phyloP scores from a whole-genome alignment of 2,113 vertebrate species.

The Lycaon pictus region DNA sequence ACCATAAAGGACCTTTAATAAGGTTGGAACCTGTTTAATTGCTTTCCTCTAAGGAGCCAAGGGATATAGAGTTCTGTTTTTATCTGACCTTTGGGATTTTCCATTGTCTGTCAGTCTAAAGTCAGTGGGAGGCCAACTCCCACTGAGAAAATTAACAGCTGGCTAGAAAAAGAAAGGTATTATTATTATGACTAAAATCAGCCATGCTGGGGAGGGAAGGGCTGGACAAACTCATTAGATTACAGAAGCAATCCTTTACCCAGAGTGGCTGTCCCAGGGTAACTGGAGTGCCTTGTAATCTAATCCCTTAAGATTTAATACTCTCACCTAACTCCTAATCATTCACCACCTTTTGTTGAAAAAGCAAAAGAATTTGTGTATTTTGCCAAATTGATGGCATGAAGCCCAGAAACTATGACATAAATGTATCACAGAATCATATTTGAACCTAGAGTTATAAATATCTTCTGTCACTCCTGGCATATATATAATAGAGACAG shows the following conservation, averaged over 20 bases:
- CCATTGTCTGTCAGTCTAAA: slow-evolving; percentile 72
- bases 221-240: slow-evolving; percentile 42
- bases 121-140: slow-evolving; percentile 51
- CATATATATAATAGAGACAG: slow-evolving; percentile 71
- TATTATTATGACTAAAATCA: slow-evolving; percentile 74
- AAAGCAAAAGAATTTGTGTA: slow-evolving; percentile 70
- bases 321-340: slow-evolving; percentile 61
- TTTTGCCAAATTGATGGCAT: slow-evolving; percentile 75
- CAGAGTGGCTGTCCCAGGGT: slow-evolving; percentile 24
- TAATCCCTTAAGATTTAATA: slow-evolving; percentile 74
- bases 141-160: slow-evolving; percentile 63
- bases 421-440: slow-evolving; percentile 67
- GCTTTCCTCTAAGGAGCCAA: slow-evolving; percentile 62
- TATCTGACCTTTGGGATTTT: slow-evolving; percentile 79
- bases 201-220: slow-evolving; percentile 20
- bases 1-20: slow-evolving; percentile 53
- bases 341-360: slow-evolving; percentile 63
- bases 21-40: slow-evolving; percentile 59
- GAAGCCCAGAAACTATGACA: slow-evolving; percentile 73
- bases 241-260: slow-evolving; percentile 62
- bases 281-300: slow-evolving; percentile 54
- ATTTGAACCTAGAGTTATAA: slow-evolving; percentile 70
- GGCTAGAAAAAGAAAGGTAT: slow-evolving; percentile 61
- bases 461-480: slow-evolving; percentile 61
- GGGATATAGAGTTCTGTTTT: slow-evolving; percentile 75